Evolutionary conservation across 1,140 invertebrate genomes (phyloP).

Genomic region (Magallana gigas): DNA sequence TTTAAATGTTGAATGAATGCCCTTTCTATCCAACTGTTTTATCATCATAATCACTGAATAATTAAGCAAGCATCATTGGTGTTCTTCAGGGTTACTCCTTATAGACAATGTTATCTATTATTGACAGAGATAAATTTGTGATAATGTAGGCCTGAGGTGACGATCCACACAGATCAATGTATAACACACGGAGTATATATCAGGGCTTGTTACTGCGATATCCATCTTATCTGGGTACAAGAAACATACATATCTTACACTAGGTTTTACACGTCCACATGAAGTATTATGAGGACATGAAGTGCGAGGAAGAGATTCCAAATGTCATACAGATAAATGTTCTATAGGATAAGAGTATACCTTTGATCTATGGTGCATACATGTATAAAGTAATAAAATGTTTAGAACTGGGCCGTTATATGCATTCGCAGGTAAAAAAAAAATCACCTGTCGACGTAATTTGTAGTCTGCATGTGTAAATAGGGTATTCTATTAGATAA

Average conservation of each 20-base stretch:
- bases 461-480: neutral
- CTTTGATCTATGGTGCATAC: neutral
- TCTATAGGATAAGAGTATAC: neutral
- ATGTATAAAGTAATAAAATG: neutral
- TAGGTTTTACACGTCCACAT: neutral
- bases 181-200: neutral
- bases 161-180: slow-evolving; percentile 12
- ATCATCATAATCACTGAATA: neutral
- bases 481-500: neutral
- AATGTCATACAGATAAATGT: neutral
- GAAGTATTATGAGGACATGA: no score
- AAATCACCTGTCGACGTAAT: neutral
- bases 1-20: no score
- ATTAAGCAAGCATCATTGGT: slow-evolving; percentile 13
- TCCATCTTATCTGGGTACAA: neutral
- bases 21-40: neutral
- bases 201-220: neutral
- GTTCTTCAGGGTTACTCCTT: neutral
- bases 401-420: neutral
- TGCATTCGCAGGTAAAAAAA: no score
- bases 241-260: neutral
- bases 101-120: neutral
- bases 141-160: slow-evolving; percentile 19
- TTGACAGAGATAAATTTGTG: neutral
- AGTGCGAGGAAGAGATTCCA: neutral